Conservation (phyloP, 2,888 invertebrate species). For the Dorcus hopei region DNA sequence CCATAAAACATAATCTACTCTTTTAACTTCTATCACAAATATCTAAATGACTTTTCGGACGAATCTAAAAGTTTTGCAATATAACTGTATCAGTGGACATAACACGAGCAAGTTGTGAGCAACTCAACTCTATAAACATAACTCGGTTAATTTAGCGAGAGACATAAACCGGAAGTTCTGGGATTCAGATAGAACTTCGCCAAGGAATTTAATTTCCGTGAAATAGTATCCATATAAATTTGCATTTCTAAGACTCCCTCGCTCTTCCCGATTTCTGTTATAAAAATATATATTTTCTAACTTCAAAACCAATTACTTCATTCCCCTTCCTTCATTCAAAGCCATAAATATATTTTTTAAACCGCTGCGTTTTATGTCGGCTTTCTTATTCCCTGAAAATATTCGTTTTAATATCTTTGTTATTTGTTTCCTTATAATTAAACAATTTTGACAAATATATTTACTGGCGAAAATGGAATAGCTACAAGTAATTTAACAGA, state of each 20-base stretch:
- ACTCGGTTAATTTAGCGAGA: slow-evolving; percentile 36
- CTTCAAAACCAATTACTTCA: not conserved
- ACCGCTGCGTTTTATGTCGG: not conserved
- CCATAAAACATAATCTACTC: slow-evolving; percentile 22
- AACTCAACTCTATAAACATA: slow-evolving; percentile 31
- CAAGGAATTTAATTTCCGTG: slow-evolving; percentile 33
- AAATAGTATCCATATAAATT: slow-evolving; percentile 34
- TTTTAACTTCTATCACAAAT: slow-evolving; percentile 15
- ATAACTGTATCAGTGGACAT: slow-evolving; percentile 23
- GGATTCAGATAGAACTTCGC: slow-evolving; percentile 15
- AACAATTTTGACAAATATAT: too few species aligned
- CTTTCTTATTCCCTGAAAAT: too few species aligned
- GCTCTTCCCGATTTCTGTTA: slow-evolving; percentile 4
- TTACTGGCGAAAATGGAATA: too few species aligned
- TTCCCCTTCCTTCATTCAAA: not conserved
- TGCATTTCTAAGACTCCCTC: slow-evolving; percentile 23
- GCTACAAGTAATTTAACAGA: too few species aligned
- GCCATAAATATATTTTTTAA: slow-evolving; percentile 1
- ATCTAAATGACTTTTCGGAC: slow-evolving; percentile 11
- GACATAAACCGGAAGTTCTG: slow-evolving; percentile 31
- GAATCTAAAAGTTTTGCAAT: slow-evolving; percentile 23
- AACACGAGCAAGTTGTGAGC: slow-evolving; percentile 13
- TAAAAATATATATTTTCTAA: not conserved
- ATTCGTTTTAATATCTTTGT: too few species aligned
- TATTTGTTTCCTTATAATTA: too few species aligned